Base-by-base conservation (phyloP, 2,797 vertebrate species). In the Falco biarmicus region DNA sequence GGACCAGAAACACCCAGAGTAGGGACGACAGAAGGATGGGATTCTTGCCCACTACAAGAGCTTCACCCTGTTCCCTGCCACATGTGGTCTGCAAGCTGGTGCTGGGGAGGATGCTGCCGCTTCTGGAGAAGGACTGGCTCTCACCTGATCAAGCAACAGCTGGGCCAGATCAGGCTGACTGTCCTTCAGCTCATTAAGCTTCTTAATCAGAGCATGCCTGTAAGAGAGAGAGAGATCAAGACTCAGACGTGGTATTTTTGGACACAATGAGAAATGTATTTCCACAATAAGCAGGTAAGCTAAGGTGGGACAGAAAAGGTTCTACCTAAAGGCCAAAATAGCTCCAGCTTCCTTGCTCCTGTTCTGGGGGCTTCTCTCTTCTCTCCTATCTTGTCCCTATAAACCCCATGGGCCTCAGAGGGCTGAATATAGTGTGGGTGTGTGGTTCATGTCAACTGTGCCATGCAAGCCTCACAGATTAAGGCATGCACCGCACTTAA, bases 91-190 rank as follows among this genome's bases (percentile, higher is more conserved):
- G 47, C 48, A 43, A 21, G 57, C 57, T 76, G 78, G 26, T 15
- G 57, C 60, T 60, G 68, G 65, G 60, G 57, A 77, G 71, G 41
- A 66, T 50, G 43, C 24, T 75, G 53, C 31, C 32, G 15, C 70
- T 59, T 87, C 37, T 82, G 70, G 56, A 82, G 37, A 57, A 82
- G 45, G 59, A 25, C 39, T 71, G 60, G 41, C 47, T 74, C 97
- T 96, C 91, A 99, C 99, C 99, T 99, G 99, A 10, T 99, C 99
- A 6, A 99, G 98, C 12, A 99, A 97, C 94, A 99, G 96, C 87
- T 98, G 98, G 34, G 99, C 99, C 96, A 99, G 98, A 7, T 99
- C 99, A 5, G 98, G 98, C 97, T 99, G 97, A 0, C 97, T 94
- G 87, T 98, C 98, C 94, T 99, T 99, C 93, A 99, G 97, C 18